Evolutionary conservation across 2,888 invertebrate species (phyloP), one percentile per base, ranked within the genome.

Genomic region (Spisula solida): DNA sequence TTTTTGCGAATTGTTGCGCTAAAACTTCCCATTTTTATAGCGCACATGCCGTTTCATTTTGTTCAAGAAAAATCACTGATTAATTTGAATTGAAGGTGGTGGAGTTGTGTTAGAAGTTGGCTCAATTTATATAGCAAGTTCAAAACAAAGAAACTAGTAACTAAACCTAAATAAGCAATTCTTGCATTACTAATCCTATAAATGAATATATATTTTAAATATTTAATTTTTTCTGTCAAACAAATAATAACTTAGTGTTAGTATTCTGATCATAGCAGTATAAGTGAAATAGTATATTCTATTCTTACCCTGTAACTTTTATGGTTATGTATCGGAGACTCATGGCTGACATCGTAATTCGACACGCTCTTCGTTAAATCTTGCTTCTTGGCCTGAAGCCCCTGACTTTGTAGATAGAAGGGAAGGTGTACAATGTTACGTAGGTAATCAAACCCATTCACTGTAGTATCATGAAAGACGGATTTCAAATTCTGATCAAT

Each of bases 321-420:
- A 31, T 81, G 87, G 41, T 82, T 88, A 56, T 87, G 89, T 14
- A 87, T 86, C 25, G 93, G 92, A 0, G 92, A 92, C 81, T 92
- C 92, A 29, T 87, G 86, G 14, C 87, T 89, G 18, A 93, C 86
- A 41, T 93, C 93, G 84, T 88, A 91, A 1, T 89, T 86, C 18
- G 94, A 93, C 1, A 80, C 80, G 81, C 93, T 93, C 60, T 90
- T 91, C 0, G 92, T 89, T 80, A 93, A 90, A n/a, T 93, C 88
- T 87, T 94, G 92, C 82, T 91, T 93, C 79, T 93, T 95, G 18
- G 95, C 98, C 0, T 99, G 97, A 90, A 99, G 97, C 16, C 99
- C 99, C 0, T 99, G 99, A 97, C 99, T 99, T 97, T 99, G 99
- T 88, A 99, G 97, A 97, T 99, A 99, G 97, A 99, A 99, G 0